Evolutionary conservation across 1,140 invertebrate species (phyloP), one percentile per base, ranked within the genome.

Genomic region (Leguminivora glycinivorella): DNA sequence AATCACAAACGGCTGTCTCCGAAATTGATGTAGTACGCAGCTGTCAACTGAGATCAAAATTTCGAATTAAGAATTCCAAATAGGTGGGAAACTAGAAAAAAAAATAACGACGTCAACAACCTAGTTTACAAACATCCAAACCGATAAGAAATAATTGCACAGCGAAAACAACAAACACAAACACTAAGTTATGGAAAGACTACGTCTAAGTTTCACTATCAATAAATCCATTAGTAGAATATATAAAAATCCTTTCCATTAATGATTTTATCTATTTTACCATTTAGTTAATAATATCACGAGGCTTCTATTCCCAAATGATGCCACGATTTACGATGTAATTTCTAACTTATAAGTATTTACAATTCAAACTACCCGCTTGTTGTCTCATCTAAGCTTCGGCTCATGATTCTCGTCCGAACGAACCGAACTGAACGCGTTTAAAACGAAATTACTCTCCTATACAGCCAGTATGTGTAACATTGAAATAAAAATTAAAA

Each of bases 281-380:
- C 90, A 90, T 88, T 84, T 89, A 88, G 82, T 90, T 90, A 85
- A 87, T 90, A 90, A 91, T 91, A 91, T 90, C 88, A 91, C 89
- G 89, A 88, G 89, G 88, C 89, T 58, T 83, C 80, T 80, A 83
- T 87, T 85, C 80, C 82, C 79, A 78, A 85, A 84, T 73, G 82
- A 82, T 82, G 89, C 88, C 88, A 85, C 89, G 89, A 85, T 87
- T 83, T 80, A 83, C 82, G 81, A 79, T 79, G 72, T 83, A 78
- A 81, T 74, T 56, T 75, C 85, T 90, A 90, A 88, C 82, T 85
- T 89, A 89, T 81, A 86, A 85, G 80, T 91, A 91, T 91, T 84
- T 90, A 91, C 88, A 90, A 88, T 87, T 91, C 84, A 82, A 82
- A 73, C 89, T 91, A 91, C 87, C 89, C 87, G 87, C 88, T 86